Percentiles rank a stretch among this genome's conserved stretches.
These are phyloP conservation scores for Darevskia mixta DNA, from an alignment of 2,797 vertebrate species.

Conservation along the genomic window DNA sequence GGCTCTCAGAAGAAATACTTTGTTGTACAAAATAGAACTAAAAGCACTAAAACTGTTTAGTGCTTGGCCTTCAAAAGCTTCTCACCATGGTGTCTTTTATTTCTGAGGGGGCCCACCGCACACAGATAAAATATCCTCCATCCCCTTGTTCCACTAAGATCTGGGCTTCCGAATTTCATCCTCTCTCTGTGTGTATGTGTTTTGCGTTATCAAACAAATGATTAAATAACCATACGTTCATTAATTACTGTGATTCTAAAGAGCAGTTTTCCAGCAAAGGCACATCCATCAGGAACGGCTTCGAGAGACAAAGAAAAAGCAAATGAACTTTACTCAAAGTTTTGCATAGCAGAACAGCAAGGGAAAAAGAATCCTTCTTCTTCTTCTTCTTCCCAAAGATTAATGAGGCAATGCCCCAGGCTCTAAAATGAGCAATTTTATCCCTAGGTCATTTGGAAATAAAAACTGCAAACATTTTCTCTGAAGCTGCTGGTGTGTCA, in stretches of 20 bases:
- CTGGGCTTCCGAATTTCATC: neutral
- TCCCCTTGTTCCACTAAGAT: neutral
- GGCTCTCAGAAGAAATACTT: neutral
- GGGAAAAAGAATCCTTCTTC: neutral
- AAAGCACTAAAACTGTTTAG: neutral
- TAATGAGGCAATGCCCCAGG: neutral
- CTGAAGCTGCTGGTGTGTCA: neutral
- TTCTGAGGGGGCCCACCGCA: neutral
- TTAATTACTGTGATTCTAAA: neutral
- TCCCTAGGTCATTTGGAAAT: slow-evolving; percentile 18
- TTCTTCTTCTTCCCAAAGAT: neutral
- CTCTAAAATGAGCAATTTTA: neutral
- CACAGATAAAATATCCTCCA: neutral
- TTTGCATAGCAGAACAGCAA: neutral
- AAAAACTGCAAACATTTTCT: slow-evolving; percentile 7
- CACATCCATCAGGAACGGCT: neutral
- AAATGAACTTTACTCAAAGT: neutral
- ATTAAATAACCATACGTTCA: neutral
- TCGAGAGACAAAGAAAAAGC: slow-evolving; percentile 5
- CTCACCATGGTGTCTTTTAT: neutral
- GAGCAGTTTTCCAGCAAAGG: neutral
- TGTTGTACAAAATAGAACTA: neutral
- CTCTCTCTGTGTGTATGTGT: neutral
- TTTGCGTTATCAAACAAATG: neutral
- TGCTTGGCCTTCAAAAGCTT: neutral